These are phyloP conservation scores for Metallyticus violacea DNA, from an alignment of 2,888 invertebrate genomes.

Conservation along the genomic window DNA sequence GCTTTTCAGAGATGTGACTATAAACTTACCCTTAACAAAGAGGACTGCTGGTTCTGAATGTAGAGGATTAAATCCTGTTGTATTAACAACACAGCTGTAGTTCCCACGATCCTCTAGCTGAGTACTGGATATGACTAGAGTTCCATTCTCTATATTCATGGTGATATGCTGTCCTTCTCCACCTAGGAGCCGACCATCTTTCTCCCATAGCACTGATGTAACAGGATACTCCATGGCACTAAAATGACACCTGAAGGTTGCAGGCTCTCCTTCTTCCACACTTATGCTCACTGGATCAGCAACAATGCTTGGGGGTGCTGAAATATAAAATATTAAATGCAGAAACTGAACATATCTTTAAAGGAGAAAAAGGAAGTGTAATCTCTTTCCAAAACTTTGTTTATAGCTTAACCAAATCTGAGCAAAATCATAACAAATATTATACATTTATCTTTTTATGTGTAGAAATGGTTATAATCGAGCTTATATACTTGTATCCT, in stretches of 20 bases:
- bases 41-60: conserved; percentile 58
- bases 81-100: conserved; percentile 65
- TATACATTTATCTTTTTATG: too few species aligned
- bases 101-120: conserved; percentile 59
- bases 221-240: conserved; percentile 52
- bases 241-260: conserved; percentile 63
- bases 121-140: conserved; percentile 52
- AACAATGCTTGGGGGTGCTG: conserved; percentile 59
- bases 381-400: too few species aligned
- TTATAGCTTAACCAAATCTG: too few species aligned
- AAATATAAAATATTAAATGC: conserved; percentile 37
- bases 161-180: conserved; percentile 36
- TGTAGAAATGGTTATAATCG: too few species aligned
- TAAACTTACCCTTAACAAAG: conserved; percentile 55
- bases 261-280: conserved; percentile 65
- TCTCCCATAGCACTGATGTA: conserved; percentile 65
- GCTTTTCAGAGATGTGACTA: background rate
- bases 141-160: conserved; percentile 47
- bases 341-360: background rate
- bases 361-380: background rate
- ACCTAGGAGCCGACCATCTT: conserved; percentile 38
- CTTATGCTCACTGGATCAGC: conserved; percentile 55
- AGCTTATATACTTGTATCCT: too few species aligned
- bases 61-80: conserved; percentile 58
- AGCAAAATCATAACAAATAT: too few species aligned